These are phyloP conservation scores for Thamnophis sirtalis DNA, from an alignment of 2,113 vertebrate genomes.

Conservation along the genomic window DNA sequence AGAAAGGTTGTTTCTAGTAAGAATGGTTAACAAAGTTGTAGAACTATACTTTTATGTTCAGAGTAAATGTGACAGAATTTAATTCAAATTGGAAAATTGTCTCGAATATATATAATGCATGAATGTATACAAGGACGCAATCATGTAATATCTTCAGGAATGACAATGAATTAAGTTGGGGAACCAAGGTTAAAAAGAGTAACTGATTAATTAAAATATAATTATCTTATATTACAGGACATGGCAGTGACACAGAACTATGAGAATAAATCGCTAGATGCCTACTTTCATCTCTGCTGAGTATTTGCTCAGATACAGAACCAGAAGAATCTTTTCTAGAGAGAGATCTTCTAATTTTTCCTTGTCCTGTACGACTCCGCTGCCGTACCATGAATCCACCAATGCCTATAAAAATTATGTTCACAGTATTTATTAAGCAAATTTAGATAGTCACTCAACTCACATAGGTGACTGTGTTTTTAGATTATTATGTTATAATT, in stretches of 20 bases:
- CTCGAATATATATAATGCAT: not conserved
- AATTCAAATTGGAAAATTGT: not conserved
- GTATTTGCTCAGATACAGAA: slow-evolving; percentile 77
- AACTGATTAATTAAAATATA: not conserved
- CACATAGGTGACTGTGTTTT: not conserved
- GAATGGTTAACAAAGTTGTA: not conserved
- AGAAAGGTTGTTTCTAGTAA: not conserved
- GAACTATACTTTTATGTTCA: not conserved
- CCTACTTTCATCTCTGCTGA: slow-evolving; percentile 81
- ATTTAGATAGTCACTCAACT: not conserved
- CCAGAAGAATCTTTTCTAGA: slow-evolving; percentile 86
- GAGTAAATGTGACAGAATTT: not conserved
- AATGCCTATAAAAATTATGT: slow-evolving; percentile 73
- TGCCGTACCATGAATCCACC: slow-evolving; percentile 98
- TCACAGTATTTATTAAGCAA: not conserved
- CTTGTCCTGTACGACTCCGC: slow-evolving; percentile 85
- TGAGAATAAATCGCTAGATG: not conserved
- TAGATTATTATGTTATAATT: not conserved
- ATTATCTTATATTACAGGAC: not conserved
- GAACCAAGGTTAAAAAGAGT: not conserved
- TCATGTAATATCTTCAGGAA: not conserved
- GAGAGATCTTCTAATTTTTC: slow-evolving; percentile 80
- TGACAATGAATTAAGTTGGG: not conserved
- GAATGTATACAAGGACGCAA: not conserved
- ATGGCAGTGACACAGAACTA: not conserved